Conservation (phyloP, 2,888 invertebrate species). For the Spatulosminthurus flaviceps region DNA sequence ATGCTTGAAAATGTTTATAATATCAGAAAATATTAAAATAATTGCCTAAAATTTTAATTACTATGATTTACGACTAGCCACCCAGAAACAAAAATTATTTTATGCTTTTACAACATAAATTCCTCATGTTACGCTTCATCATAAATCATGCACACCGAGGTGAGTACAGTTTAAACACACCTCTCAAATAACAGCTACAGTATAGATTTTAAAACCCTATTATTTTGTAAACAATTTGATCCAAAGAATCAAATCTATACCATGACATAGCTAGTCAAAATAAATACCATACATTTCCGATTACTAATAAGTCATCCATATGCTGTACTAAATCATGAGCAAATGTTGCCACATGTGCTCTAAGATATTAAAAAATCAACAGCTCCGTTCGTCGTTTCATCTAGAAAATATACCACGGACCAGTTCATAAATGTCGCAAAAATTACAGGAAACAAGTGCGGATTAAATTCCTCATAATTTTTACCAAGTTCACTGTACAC, state of each 20-base stretch:
- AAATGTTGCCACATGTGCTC: neutral
- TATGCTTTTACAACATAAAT: neutral
- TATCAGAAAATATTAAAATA: too few species aligned
- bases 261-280: neutral
- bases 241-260: too few species aligned
- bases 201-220: too few species aligned
- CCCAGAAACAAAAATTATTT: neutral
- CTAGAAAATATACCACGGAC: too few species aligned
- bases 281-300: neutral
- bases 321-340: neutral
- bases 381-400: neutral
- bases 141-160: neutral
- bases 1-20: too few species aligned
- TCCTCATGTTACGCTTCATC: neutral
- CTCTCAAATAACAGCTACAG: neutral
- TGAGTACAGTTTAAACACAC: neutral
- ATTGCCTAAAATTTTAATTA: neutral
- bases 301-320: neutral
- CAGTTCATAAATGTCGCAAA: too few species aligned
- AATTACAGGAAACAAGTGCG: too few species aligned
- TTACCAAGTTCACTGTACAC: too few species aligned
- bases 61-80: slow-evolving; percentile 12
- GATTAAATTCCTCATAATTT: too few species aligned
- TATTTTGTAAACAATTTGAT: too few species aligned
- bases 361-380: neutral